A percentile compares a stretch with the other conserved stretches of the same genome.
Conservation (phyloP, 2,888 invertebrate species). For the Diaperis boleti region DNA sequence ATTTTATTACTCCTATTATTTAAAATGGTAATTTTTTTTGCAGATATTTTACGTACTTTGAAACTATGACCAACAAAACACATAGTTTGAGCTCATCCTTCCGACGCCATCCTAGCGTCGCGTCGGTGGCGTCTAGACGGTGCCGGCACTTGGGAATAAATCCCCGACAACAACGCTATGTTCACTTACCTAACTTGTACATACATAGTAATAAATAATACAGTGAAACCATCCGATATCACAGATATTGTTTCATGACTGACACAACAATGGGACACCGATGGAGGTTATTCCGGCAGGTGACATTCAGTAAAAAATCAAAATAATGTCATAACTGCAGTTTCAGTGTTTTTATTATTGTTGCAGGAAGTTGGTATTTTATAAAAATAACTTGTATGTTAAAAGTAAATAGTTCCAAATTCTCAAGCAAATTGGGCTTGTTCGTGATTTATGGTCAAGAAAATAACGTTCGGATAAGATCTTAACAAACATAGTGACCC, state of each 20-base stretch:
- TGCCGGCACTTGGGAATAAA: constrained; percentile 20
- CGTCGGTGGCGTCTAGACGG: constrained; percentile 38
- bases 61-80: no score
- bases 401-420: constrained; percentile 10
- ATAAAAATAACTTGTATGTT: constrained; percentile 1
- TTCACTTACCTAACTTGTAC: neutral
- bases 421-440: constrained; percentile 19
- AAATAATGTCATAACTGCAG: constrained; percentile 19
- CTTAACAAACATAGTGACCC: constrained; percentile 26
- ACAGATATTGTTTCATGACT: constrained; percentile 12
- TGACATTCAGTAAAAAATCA: constrained; percentile 9
- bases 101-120: neutral
- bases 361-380: constrained; percentile 4
- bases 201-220: neutral
- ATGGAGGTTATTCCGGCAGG: constrained; percentile 34
- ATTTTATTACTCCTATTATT: no score
- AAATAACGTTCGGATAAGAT: constrained; percentile 29
- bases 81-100: constrained; percentile 5
- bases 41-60: no score
- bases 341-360: neutral
- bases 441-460: constrained; percentile 3
- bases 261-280: constrained; percentile 27
- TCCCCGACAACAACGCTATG: constrained; percentile 5
- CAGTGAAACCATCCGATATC: constrained; percentile 1
- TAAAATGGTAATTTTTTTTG: no score